phyloP scores from a whole-genome alignment of 2,797 vertebrate genomes.

The Thripadectes ignobilis region DNA sequence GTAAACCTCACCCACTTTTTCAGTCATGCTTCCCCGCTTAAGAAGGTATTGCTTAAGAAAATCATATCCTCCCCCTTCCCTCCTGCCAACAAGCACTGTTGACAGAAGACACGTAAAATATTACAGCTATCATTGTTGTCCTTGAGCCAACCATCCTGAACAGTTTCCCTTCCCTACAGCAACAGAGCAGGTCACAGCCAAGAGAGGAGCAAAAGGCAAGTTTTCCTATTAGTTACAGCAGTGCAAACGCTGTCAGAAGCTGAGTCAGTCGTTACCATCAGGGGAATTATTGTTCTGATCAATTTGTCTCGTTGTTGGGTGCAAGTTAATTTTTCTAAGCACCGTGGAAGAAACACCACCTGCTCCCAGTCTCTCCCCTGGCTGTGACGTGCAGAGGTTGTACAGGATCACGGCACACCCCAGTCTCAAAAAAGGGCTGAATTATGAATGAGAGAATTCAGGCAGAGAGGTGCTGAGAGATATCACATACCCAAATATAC shows the following conservation, averaged over 20 bases:
- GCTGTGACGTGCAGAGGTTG: not conserved
- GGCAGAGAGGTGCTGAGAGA: not conserved
- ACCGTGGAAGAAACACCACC: not conserved
- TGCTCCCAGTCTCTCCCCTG: not conserved
- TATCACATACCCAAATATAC: not conserved
- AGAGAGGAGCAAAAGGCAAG: not conserved
- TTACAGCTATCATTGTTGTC: not conserved
- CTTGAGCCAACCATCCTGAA: not conserved
- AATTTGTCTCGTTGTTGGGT: accelerated
- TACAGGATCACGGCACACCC: accelerated
- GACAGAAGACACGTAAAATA: not conserved
- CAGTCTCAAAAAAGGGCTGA: not conserved
- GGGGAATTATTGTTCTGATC: not conserved
- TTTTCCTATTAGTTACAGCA: not conserved
- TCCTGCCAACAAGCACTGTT: not conserved
- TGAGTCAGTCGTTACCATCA: not conserved
- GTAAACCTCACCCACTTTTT: not conserved
- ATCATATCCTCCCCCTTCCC: not conserved
- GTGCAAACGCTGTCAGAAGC: not conserved
- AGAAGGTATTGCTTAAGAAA: not conserved
- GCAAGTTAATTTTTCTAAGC: not conserved
- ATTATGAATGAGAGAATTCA: not conserved
- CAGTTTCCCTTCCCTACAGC: conserved; percentile 4
- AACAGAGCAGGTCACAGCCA: not conserved
- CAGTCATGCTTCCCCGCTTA: not conserved